Base-by-base conservation (phyloP, 2,113 vertebrate species). In the Ictidomys tridecemlineatus region DNA sequence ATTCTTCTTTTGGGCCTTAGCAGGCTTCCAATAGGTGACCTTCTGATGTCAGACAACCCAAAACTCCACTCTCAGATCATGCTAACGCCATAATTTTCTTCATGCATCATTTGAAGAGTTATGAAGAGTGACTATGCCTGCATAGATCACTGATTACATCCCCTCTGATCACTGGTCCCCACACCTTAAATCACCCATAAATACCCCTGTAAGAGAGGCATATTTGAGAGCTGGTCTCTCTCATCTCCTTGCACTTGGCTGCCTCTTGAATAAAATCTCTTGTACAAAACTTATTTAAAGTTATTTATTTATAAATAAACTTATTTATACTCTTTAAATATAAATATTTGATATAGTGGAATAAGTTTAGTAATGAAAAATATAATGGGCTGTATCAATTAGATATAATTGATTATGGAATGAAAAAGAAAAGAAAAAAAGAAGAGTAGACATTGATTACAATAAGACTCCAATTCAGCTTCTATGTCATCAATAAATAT, bases 301-400 rank as follows among this genome's bases (percentile, higher is more conserved):
- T n/a, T n/a, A n/a, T n/a, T n/a, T n/a, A n/a, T n/a, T n/a, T n/a
- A n/a, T n/a, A n/a, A n/a, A n/a, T n/a, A n/a, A n/a, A n/a, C n/a
- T n/a, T n/a, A n/a, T n/a, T n/a, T n/a, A n/a, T n/a, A n/a, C n/a
- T n/a, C n/a, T n/a, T n/a, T n/a, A n/a, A n/a, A n/a, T n/a, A n/a
- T n/a, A n/a, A n/a, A n/a, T n/a, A n/a, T 22, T 89, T 45, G 45
- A 34, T 74, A 56, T 3, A 4, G 0, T 9, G 32, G 18, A 77
- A 11, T 37, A 80, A 91, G n/a, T 89, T 95, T 96, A 90, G 93
- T 88, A 88, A 93, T 51, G 56, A 96, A 97, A 98, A 95, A 8
- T 83, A 93, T 37, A 97, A 95, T 24, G 95, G 58, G 86, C 78
- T 93, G 22, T 91, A 34, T 45, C 96, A 94, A 94, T 94, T 98